These are phyloP conservation scores for Lagenorhynchus albirostris DNA, from an alignment of 2,113 vertebrate species.

Conservation along the genomic window DNA sequence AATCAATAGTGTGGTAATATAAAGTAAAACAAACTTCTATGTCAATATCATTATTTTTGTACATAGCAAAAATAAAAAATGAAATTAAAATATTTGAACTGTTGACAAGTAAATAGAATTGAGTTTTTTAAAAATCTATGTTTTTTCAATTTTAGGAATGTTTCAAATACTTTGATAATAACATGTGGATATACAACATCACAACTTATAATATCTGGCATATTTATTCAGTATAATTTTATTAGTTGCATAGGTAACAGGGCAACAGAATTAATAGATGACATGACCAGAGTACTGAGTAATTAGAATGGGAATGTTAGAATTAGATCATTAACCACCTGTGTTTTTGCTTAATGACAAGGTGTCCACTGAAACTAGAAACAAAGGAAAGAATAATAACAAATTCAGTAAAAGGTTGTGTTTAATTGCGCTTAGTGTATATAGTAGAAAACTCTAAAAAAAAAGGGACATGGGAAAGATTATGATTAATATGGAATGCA, in stretches of 20 bases:
- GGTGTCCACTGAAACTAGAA: constrained; percentile 42
- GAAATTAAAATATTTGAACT: background rate
- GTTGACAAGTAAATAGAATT: background rate
- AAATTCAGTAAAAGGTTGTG: background rate
- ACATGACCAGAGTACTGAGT: constrained; percentile 40
- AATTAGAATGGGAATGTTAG: constrained; percentile 50
- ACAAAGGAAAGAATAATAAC: constrained; percentile 40
- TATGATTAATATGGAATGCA: background rate
- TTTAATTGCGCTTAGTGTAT: background rate
- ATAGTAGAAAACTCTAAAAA: background rate
- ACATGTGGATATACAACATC: background rate
- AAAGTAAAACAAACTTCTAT: background rate
- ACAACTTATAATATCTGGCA: constrained; percentile 31
- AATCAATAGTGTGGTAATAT: background rate
- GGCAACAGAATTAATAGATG: constrained; percentile 53
- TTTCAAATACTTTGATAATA: background rate
- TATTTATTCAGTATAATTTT: constrained; percentile 51
- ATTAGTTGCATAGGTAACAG: constrained; percentile 47
- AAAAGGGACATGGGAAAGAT: background rate
- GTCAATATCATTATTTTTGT: background rate
- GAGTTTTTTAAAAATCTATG: background rate
- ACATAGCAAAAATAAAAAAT: background rate
- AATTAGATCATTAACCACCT: constrained; percentile 64
- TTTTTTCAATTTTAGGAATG: background rate
- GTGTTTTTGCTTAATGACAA: constrained; percentile 56